Evolutionary conservation across 2,888 invertebrate species (phyloP), one percentile per base, ranked within the genome.

Genomic region (Silvanus unidentatus): DNA sequence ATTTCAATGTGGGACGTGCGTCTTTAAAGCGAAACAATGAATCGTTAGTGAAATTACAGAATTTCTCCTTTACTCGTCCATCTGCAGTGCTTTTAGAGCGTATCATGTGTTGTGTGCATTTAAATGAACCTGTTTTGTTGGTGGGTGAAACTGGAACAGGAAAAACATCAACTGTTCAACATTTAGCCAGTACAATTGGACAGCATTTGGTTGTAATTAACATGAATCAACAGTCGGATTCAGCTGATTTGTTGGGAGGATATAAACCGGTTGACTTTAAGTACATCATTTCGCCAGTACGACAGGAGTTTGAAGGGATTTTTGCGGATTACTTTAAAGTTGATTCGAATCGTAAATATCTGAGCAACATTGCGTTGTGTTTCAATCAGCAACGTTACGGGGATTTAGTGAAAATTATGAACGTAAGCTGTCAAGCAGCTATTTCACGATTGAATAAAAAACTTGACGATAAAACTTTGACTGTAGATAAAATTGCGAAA

Each of bases 131-230:
- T 0, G 89, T 97, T 1, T 73, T 99, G 3, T 74, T 99, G 4
- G 96, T 98, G 0, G 99, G 99, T 16, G 99, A 99, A 74, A 99
- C 99, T 0, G 99, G 99, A 38, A 96, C 95, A 0, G 99, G 99
- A 0, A 99, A 99, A 75, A 99, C 99, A 0, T 91, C 94, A 1
- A 84, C 90, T 0, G 82, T 99, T 1, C 98, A 98, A 67, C 93
- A 89, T 70, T 74, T 98, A 43, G 91, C 97, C 0, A 79, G 83
- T 48, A 82, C 86, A 53, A 82, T 90, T 0, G 87, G 90, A 0
- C 86, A 90, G 55, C 89, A 86, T 63, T 75, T 99, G 22, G 77
- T 88, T 22, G 97, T 98, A 0, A 89, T 99, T 15, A 99, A 99
- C 67, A 91, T 99, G 91, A 99, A 97, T 66, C 97, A 99, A 65